Percentiles rank a stretch among this genome's conserved stretches.
Conservation (phyloP, 1,140 invertebrate genomes). For the Proctacanthus coquilletti region DNA sequence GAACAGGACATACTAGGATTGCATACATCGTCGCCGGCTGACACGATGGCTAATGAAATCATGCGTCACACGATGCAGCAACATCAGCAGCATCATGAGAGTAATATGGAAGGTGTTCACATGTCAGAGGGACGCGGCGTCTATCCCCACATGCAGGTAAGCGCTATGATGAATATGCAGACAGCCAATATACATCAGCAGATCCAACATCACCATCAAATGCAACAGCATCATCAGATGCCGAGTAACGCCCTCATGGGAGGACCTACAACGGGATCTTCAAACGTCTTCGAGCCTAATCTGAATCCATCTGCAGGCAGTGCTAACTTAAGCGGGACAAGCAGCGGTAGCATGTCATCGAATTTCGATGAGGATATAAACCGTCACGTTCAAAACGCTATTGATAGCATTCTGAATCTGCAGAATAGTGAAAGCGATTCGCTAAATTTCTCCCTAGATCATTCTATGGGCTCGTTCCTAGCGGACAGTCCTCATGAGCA, state of each 20-base stretch:
- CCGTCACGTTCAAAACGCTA: conserved; percentile 60
- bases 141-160: neutral
- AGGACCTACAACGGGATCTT: conserved; percentile 2
- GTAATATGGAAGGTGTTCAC: too few species aligned
- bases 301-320: neutral
- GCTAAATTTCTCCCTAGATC: conserved; percentile 19
- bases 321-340: conserved; percentile 1
- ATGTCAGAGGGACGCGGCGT: conserved; percentile 2
- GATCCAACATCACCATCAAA: conserved; percentile 15
- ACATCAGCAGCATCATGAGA: neutral
- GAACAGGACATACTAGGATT: neutral
- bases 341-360: conserved; percentile 7
- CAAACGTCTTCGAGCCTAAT: conserved; percentile 7
- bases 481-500: conserved; percentile 25
- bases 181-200: conserved; percentile 15
- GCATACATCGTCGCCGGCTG: neutral
- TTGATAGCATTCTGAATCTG: conserved; percentile 59
- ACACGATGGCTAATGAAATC: neutral
- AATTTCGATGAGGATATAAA: conserved; percentile 45
- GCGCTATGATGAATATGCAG: neutral
- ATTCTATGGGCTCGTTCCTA: conserved; percentile 24
- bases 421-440: conserved; percentile 33
- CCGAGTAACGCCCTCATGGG: too few species aligned
- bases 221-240: neutral
- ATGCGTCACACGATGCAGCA: neutral